Percentiles rank a stretch among this genome's conserved stretches.
Evolutionary conservation across 2,113 vertebrate genomes (phyloP).

Genomic region (Barbus barbus): DNA sequence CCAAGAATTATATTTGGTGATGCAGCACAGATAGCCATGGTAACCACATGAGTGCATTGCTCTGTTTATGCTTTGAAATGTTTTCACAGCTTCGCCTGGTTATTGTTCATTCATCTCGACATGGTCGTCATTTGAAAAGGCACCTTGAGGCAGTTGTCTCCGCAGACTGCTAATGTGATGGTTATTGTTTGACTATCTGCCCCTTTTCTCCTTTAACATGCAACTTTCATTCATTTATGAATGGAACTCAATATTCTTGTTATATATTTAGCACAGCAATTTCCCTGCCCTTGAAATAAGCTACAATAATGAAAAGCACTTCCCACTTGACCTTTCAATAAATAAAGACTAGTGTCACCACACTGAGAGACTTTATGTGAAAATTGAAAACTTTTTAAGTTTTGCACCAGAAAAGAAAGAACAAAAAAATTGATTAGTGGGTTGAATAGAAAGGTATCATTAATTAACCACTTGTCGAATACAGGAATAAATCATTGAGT

Average conservation of each 20-base stretch:
- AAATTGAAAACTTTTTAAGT: neutral
- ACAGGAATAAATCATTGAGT: neutral
- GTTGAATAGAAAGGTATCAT: neutral
- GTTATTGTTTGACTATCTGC: constrained; percentile 28
- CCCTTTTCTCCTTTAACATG: constrained; percentile 36
- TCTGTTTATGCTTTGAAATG: neutral
- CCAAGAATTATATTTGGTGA: too few relatives aligned
- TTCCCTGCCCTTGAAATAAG: neutral
- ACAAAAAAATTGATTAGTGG: neutral
- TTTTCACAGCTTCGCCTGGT: constrained; percentile 45
- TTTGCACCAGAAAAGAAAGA: too few relatives aligned
- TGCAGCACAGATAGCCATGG: neutral
- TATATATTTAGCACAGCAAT: constrained; percentile 48
- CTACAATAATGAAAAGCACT: constrained; percentile 33
- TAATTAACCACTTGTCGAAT: neutral
- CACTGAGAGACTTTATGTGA: neutral
- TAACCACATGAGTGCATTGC: neutral
- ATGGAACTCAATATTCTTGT: constrained; percentile 5
- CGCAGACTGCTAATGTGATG: constrained; percentile 21
- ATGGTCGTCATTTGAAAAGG: constrained; percentile 55
- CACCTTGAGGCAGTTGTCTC: constrained; percentile 42
- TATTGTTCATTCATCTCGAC: constrained; percentile 15
- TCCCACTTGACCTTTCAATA: constrained; percentile 41
- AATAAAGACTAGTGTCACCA: constrained; percentile 2
- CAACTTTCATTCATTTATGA: constrained; percentile 41